A percentile compares a stretch with the other conserved stretches of the same genome.
phyloP scores from a whole-genome alignment of 2,797 vertebrate genomes.

The Macropodus opercularis region DNA sequence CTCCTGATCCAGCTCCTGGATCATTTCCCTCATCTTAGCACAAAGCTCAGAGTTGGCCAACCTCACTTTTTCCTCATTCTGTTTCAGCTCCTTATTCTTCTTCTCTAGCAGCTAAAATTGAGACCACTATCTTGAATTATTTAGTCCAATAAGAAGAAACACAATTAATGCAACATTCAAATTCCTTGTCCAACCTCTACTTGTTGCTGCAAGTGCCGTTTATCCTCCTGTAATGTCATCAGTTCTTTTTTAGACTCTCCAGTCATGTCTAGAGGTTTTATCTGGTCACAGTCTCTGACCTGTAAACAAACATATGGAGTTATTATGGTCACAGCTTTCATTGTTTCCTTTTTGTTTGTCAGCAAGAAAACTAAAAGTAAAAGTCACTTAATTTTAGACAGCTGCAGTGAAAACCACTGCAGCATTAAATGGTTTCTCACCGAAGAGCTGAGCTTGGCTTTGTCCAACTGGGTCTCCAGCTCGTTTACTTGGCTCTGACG shows the following conservation, averaged over 20 bases:
- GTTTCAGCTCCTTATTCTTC: conserved; percentile 84
- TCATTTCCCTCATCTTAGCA: conserved; percentile 95
- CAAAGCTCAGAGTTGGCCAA: conserved; percentile 90
- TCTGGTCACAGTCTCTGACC: conserved; percentile 73
- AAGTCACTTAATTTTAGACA: too few relatives aligned
- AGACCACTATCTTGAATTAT: background rate
- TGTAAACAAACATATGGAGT: conserved; percentile 53
- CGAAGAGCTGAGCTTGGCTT: conserved; percentile 73
- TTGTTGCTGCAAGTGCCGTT: conserved; percentile 81
- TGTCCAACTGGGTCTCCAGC: conserved; percentile 77
- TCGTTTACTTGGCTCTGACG: conserved; percentile 72
- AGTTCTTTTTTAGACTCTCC: conserved; percentile 80
- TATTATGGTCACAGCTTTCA: background rate
- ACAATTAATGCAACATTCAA: background rate
- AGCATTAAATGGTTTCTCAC: conserved; percentile 62
- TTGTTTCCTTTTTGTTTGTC: too few relatives aligned
- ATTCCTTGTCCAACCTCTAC: conserved; percentile 80
- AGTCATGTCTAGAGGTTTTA: conserved; percentile 61
- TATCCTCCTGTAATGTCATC: conserved; percentile 81
- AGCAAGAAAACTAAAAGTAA: too few relatives aligned
- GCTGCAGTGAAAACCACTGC: background rate
- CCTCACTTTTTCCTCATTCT: conserved; percentile 88
- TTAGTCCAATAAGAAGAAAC: background rate
- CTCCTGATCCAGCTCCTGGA: conserved; percentile 93
- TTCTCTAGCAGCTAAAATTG: conserved; percentile 75